Conservation (phyloP, 2,113 vertebrate genomes). For the Sapayoa aenigma region DNA sequence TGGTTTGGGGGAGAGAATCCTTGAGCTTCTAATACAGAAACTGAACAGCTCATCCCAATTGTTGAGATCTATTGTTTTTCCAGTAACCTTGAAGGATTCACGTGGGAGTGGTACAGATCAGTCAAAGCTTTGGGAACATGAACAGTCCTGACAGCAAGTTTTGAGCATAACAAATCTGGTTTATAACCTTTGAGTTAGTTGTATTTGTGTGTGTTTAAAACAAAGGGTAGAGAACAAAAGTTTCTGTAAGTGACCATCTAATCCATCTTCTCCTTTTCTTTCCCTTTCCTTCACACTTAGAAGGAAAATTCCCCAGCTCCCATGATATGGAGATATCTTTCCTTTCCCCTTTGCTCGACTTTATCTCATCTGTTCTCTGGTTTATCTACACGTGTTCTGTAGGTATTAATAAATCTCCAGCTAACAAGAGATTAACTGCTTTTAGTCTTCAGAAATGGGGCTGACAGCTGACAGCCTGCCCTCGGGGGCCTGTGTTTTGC, state of each 20-base stretch:
- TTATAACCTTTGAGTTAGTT: not conserved
- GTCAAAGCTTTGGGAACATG: not conserved
- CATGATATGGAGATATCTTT: not conserved
- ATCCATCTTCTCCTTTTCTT: not conserved
- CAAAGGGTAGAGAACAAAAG: not conserved
- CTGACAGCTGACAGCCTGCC: not conserved
- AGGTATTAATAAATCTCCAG: not conserved
- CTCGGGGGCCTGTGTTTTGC: not conserved
- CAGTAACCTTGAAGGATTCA: not conserved
- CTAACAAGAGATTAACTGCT: not conserved
- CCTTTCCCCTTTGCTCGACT: not conserved
- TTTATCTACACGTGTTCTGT: fast-evolving
- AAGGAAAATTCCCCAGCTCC: not conserved
- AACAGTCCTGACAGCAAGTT: not conserved
- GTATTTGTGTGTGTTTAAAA: not conserved
- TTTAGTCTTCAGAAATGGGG: not conserved
- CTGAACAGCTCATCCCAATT: not conserved
- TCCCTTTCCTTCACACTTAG: not conserved
- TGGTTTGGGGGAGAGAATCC: not conserved
- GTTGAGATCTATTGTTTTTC: not conserved
- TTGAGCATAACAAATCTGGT: not conserved
- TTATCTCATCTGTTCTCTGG: not conserved
- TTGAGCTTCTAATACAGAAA: not conserved
- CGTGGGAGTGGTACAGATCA: not conserved
- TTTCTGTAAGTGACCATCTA: not conserved